Conservation (phyloP, 2,797 vertebrate genomes). For the Erethizon dorsatum region DNA sequence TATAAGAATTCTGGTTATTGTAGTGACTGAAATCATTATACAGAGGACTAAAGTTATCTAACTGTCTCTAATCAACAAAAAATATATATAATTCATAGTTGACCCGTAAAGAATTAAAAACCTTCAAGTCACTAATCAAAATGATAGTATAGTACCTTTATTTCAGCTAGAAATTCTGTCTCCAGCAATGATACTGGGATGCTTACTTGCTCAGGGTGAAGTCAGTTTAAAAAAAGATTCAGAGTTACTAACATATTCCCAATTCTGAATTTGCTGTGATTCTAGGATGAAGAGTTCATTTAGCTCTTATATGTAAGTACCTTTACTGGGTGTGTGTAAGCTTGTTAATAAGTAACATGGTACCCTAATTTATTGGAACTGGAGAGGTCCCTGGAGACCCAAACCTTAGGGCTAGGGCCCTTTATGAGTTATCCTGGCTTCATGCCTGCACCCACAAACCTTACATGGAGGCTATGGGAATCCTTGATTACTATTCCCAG, state of each 20-base stretch:
- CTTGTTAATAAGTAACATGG: conserved; percentile 20
- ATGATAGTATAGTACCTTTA: neutral
- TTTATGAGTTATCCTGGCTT: neutral
- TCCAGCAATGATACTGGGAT: conserved; percentile 62
- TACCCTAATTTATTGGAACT: conserved; percentile 16
- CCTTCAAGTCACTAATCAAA: conserved; percentile 47
- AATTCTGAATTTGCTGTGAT: conserved; percentile 65
- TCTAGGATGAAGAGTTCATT: conserved; percentile 55
- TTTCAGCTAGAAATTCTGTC: conserved; percentile 68
- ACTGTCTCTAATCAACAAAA: conserved; percentile 9
- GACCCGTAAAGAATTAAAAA: conserved; percentile 36
- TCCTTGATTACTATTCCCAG: conserved; percentile 18
- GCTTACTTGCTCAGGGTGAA: conserved; percentile 71
- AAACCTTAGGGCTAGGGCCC: neutral
- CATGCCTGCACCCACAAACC: neutral
- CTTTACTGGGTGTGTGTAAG: neutral
- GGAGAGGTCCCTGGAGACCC: neutral
- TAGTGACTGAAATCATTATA: conserved; percentile 59
- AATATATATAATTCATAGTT: conserved; percentile 56
- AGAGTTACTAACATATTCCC: conserved; percentile 63
- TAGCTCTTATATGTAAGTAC: neutral
- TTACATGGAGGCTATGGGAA: neutral
- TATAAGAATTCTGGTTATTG: conserved; percentile 57
- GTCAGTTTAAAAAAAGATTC: conserved; percentile 72
- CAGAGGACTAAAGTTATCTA: neutral